Base-by-base conservation (phyloP, 1,140 invertebrate species). In the Coelopa frigida region DNA sequence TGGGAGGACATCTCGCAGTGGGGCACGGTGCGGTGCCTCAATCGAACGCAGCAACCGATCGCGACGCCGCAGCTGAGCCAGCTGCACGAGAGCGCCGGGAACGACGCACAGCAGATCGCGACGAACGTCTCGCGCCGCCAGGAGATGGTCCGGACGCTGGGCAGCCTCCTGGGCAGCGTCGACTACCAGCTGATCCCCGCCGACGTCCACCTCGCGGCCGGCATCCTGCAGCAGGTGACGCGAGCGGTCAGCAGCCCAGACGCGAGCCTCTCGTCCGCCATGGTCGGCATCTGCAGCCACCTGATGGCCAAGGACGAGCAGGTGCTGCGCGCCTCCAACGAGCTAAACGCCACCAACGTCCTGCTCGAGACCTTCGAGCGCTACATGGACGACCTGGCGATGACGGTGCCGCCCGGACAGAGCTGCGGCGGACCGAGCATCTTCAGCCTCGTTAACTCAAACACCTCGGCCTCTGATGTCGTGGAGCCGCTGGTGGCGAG, bases 261-360 rank as follows among this genome's bases (percentile, higher is more conserved):
- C 18, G 32, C 50, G 1, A 48, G 51, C 1, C 18, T 66, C 8
- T 50, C 54, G 17, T 22, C 26, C 8, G 54, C 63, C 35, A 21
- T 67, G 38, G 24, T 67, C 7, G 54, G 60, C 31, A 56, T 67
- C n/a, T 61, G 54, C 10, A 31, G 43, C 2, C 32, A 50, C 10
- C 38, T 67, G 1, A 67, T 67, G 63, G 17, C 51, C 14, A 56
- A 41, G 4, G 54, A 61, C 42, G 15, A 10, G 3, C 10, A 51
- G 5, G 49, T 55, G 3, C 40, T 67, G 4, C 51, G 47, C 0
- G 18, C 54, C 10, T 55, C 63, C 2, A 55, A 56, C 0, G 43
- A 61, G 5, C 32, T 58, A 1, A 67, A 67, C 48, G 53, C 63
- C 1, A 67, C 63, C 8, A 67, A 67, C 33, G 6, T 26, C 0